A percentile compares a stretch with the other conserved stretches of the same genome.
Conservation (phyloP, 2,888 invertebrate species). For the Drosophila helvetica region DNA sequence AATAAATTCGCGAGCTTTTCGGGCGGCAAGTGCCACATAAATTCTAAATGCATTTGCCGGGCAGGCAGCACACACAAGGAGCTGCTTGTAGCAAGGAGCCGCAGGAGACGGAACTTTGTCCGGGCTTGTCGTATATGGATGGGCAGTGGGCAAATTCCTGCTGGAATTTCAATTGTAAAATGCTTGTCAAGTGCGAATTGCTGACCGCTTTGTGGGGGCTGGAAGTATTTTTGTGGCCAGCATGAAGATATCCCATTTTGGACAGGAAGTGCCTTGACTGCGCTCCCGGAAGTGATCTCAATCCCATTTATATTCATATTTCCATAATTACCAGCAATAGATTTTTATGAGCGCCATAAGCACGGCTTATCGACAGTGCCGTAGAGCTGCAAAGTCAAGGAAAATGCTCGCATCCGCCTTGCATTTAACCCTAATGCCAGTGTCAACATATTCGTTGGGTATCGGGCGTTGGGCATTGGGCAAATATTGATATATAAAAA, state of each 20-base stretch:
- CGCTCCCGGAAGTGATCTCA: constrained; percentile 27
- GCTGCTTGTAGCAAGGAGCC: constrained; percentile 15
- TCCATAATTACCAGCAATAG: constrained; percentile 44
- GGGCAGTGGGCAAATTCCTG: constrained; percentile 23
- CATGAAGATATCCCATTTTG: constrained; percentile 8
- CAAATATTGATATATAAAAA: constrained; percentile 74
- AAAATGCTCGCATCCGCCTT: constrained; percentile 12
- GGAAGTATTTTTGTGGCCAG: constrained; percentile 26
- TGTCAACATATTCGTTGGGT: constrained; percentile 52
- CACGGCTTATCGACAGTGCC: constrained; percentile 30
- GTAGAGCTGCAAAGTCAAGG: constrained; percentile 23
- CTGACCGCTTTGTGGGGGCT: constrained; percentile 24
- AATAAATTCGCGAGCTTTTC: constrained; percentile 78
- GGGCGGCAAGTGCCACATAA: constrained; percentile 78
- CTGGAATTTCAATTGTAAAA: constrained; percentile 63
- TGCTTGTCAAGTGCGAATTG: constrained; percentile 46
- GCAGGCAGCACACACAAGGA: background rate
- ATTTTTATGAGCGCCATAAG: constrained; percentile 38
- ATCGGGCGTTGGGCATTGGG: constrained; percentile 21
- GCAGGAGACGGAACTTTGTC: constrained; percentile 7
- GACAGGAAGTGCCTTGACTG: background rate
- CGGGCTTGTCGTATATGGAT: background rate
- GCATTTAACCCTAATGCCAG: constrained; percentile 2
- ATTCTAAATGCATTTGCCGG: constrained; percentile 76
- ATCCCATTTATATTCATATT: constrained; percentile 44